A percentile compares a stretch with the other conserved stretches of the same genome.
Evolutionary conservation across 2,797 vertebrate species (phyloP).

Genomic region (Silurus aristotelis): DNA sequence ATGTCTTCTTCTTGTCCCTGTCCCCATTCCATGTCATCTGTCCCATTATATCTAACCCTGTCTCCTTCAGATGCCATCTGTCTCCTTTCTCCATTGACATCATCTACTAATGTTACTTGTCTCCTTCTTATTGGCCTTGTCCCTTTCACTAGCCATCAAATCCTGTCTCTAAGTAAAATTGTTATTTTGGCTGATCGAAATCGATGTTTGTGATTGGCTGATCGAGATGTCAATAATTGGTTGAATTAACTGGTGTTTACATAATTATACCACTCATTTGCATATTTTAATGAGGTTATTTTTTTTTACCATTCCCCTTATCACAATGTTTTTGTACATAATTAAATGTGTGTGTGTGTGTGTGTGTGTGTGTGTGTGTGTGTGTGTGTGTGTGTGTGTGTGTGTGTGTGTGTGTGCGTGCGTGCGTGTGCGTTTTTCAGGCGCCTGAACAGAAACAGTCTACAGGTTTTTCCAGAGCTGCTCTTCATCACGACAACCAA

Average conservation of each 20-base stretch:
- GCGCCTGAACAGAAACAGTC: constrained; percentile 97
- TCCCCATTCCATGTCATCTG: neutral
- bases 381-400: constrained; percentile 10
- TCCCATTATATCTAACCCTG: neutral
- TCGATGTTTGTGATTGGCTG: neutral
- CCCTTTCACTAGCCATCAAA: neutral
- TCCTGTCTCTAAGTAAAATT: neutral
- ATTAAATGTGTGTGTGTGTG: neutral
- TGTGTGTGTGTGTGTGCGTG: constrained; percentile 15
- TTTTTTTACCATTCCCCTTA: neutral
- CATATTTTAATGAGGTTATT: neutral
- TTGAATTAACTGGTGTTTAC: neutral
- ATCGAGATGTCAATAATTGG: neutral
- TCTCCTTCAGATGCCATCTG: neutral
- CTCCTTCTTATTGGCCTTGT: neutral
- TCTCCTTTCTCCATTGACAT: neutral
- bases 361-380: neutral
- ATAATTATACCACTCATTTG: neutral
- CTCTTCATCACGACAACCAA: constrained; percentile 94
- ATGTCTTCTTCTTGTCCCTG: neutral
- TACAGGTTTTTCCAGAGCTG: constrained; percentile 94
- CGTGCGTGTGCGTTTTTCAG: constrained; percentile 67
- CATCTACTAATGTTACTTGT: no score
- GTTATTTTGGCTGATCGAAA: neutral
- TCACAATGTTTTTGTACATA: neutral